Base-by-base conservation (phyloP, 1,140 invertebrate species). In the Whitmania pigra region DNA sequence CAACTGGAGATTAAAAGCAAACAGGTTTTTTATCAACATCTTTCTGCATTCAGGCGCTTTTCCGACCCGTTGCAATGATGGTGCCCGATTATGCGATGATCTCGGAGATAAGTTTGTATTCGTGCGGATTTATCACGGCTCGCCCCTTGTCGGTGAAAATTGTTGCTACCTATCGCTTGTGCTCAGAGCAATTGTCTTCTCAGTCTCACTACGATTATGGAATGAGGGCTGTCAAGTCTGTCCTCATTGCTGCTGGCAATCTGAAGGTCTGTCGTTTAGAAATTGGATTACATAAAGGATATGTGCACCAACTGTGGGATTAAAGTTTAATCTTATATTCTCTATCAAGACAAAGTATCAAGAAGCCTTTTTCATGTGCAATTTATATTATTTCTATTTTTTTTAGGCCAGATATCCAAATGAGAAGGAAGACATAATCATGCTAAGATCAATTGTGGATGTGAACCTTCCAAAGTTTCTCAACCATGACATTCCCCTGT, bases 31-130 rank as follows among this genome's bases (percentile, higher is more conserved):
- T 15, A 49, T 63, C 57, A 17, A 25, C n/a, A 68, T 9, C 7
- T 13, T 36, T 53, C 22, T n/a, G 20, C 67, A 70, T 76, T n/a
- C 57, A 70, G 69, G 69, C 92, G 0, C 80, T 97, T 5, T 97
- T 97, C 85, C 87, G 94, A 75, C 90, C 93, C 3, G 93, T 97
- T 17, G 93, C 93, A 36, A 97, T 97, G 94, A 95, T 96, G 93
- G 92, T 96, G 27, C 94, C 94, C 0, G 92, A 97, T 82, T 95
- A 95, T 81, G 90, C 90, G 15, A 80, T 96, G 18, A 96, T 97
- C 78, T 90, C 92, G 0, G 93, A 97, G 83, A 95, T 95, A 74
- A 90, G 90, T 63, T 79, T 97, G 0, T 95, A 94, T 77, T 93
- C 93, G 0, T 93, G 88, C 80, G 94, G 94, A n/a, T 97, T 95